Base-by-base conservation (phyloP, 1,140 invertebrate species). In the Palaemon carinicauda region DNA sequence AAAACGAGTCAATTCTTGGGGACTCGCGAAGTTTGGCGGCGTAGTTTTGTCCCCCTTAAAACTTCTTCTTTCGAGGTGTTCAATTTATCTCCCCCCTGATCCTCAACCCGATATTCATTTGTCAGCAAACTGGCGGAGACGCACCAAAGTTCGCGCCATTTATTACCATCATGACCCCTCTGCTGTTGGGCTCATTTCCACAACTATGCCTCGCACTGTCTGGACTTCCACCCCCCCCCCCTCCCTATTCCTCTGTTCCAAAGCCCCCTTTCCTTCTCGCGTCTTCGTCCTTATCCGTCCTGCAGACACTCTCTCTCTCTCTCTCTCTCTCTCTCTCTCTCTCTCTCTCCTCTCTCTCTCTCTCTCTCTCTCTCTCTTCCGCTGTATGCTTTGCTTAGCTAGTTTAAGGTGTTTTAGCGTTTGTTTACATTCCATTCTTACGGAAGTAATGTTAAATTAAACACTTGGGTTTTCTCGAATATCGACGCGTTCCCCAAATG, bases 51-150 rank as follows among this genome's bases (percentile, higher is more conserved):
- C 24, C 24, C 21, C 80, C 60, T 71, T 71, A 69, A 71, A 81
- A 81, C 56, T 71, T 81, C 56, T 71, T 81, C 65, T 50, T 71
- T 24, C 29, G 80, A 12, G 41, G 24, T 71, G 80, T 65, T 69
- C 80, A 50, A 51, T 81, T 81, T 81, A 71, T 75, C 73, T 75
- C 73, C 17, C 78, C 53, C 53, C 17, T 29, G 41, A 41, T 29
- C 24, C 31, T 56, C 53, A 80, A 60, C 14, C 79, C 79, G 54
- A 65, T 80, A 65, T 65, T 80, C 79, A 80, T 80, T 80, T 80
- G 79, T 80, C 79, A 60, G 56, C 53, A 56, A 65, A 80, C 31
- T 60, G 65, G 79, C 54, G 29, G 54, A 80, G 79, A 65, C 29
- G 54, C 53, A 29, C 54, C 53, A 80, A 51, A 51, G 60, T 81